phyloP scores from a whole-genome alignment of 2,888 invertebrate genomes.

The Noctuana brunneofusca region DNA sequence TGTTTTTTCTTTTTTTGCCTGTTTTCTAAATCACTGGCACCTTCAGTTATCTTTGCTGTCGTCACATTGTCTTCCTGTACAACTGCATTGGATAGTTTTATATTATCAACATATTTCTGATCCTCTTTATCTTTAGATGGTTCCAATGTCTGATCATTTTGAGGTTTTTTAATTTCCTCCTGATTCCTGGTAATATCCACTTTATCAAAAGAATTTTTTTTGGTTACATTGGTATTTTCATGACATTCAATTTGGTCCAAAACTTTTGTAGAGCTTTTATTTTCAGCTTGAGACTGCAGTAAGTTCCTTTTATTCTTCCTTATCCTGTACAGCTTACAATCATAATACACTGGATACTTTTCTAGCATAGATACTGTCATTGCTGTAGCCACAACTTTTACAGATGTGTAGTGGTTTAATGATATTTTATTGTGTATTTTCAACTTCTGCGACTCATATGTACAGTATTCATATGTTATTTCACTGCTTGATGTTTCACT shows the following conservation, averaged over 20 bases:
- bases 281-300: neutral
- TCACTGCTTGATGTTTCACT: slow-evolving; percentile 23
- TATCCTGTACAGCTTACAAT: slow-evolving; percentile 61
- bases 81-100: neutral
- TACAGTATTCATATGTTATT: slow-evolving; percentile 51
- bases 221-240: neutral
- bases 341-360: slow-evolving; percentile 67
- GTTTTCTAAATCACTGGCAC: slow-evolving; percentile 14
- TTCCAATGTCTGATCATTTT: neutral
- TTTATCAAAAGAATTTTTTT: slow-evolving; percentile 1
- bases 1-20: slow-evolving; percentile 10
- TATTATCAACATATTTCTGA: neutral
- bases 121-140: neutral
- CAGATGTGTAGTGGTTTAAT: slow-evolving; percentile 64
- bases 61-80: neutral
- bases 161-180: neutral
- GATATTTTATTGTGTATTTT: slow-evolving; percentile 61
- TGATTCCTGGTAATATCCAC: neutral
- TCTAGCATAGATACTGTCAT: slow-evolving; percentile 55
- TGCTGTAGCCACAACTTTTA: slow-evolving; percentile 56
- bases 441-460: slow-evolving; percentile 55
- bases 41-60: neutral
- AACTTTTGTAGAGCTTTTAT: neutral
- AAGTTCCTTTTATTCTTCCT: slow-evolving; percentile 43
- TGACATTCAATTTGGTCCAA: neutral